A percentile compares a stretch with the other conserved stretches of the same genome.
Conservation (phyloP, 2,113 vertebrate genomes). For the Amblyornis subalaris region DNA sequence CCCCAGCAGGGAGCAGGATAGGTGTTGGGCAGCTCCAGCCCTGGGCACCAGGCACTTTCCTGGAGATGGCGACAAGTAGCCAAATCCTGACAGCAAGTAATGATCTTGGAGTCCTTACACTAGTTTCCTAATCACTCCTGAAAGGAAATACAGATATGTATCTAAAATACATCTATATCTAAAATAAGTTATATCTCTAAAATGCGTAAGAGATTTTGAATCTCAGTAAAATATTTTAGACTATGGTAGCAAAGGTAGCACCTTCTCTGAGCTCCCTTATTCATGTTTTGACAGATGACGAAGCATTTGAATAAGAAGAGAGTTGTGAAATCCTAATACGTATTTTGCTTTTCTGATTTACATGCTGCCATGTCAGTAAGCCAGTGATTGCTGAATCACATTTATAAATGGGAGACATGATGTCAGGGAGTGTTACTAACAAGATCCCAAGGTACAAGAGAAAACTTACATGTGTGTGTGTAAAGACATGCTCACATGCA, state of each 20-base stretch:
- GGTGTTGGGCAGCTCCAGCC: neutral
- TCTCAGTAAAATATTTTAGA: neutral
- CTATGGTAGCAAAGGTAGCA: neutral
- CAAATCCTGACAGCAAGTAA: neutral
- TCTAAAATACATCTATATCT: neutral
- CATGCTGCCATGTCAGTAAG: neutral
- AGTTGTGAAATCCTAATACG: neutral
- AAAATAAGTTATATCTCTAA: neutral
- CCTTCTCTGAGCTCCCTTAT: neutral
- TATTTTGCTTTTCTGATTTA: neutral
- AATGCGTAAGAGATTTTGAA: neutral
- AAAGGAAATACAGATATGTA: neutral
- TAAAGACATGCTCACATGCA: neutral
- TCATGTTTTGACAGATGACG: neutral
- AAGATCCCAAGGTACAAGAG: neutral
- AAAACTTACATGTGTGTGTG: neutral
- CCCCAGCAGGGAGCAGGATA: neutral
- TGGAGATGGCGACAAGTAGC: rapidly evolving
- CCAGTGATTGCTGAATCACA: neutral
- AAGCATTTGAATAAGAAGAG: neutral
- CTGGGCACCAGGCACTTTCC: neutral
- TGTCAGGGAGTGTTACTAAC: neutral
- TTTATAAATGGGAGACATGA: neutral
- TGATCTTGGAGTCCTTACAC: neutral
- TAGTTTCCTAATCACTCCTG: neutral